Evolutionary conservation across 2,888 invertebrate species (phyloP), one percentile per base, ranked within the genome.

Genomic region (Lycophotia porphyrea): DNA sequence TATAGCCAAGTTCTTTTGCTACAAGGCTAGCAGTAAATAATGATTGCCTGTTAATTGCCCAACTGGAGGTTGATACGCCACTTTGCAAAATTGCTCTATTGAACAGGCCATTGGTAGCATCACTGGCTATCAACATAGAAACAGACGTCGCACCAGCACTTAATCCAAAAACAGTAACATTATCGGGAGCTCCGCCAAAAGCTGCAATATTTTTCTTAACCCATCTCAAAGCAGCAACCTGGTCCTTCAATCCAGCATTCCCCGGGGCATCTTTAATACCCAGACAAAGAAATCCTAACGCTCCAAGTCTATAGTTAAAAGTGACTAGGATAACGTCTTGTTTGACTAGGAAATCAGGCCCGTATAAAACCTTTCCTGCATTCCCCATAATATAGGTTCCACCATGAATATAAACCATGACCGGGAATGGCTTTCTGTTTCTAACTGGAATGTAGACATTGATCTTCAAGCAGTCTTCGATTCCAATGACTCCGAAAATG

Each of bases 341-440:
- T 79, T 89, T 90, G 7, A 94, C 88, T 47, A 95, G 81, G 74
- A 93, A 94, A 39, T 93, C 92, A 63, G 95, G 93, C 3, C 89
- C 93, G 44, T 92, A 92, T 0, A 93, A 2, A 24, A 92, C 44
- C 84, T 93, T 93, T 11, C 93, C 93, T 4, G 94, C 94, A 74
- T 91, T 93, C 8, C 94, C 94, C 1, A 93, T 34, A 2, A 91
- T 52, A 71, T 94, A 95, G 21, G 93, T 94, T 63, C 94, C 94
- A 44, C 94, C 95, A 49, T 95, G 94, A 36, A 95, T 91, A 74
- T 89, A 95, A 0, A 94, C 92, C 94, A 95, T 94, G 8, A 94
- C 94, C 31, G 94, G 91, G 2, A 93, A 78, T 15, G 91, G 91
- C 78, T 73, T 86, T 58, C 77, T 78, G 4, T 86, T 75, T 34